Percentiles rank a stretch among this genome's conserved stretches.
These are phyloP conservation scores for Calonectris borealis DNA, from an alignment of 2,113 vertebrate species.

Conservation along the genomic window DNA sequence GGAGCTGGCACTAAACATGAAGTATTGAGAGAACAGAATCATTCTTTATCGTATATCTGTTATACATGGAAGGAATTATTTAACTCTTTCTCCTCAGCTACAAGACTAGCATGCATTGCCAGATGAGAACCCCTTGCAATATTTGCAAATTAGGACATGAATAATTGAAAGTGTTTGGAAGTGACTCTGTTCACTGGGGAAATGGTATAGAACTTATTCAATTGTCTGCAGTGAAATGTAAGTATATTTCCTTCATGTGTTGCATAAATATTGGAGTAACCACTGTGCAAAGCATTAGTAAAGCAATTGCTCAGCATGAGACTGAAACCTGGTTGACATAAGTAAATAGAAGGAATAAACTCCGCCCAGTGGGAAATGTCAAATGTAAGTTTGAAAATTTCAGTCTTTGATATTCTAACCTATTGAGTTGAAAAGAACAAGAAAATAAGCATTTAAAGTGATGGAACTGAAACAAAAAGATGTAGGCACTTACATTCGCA, in stretches of 20 bases:
- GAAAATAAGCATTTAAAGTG: not conserved
- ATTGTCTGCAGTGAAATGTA: slow-evolving; percentile 27
- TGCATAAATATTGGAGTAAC: slow-evolving; percentile 60
- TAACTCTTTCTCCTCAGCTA: not conserved
- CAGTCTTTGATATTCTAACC: not conserved
- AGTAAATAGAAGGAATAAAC: slow-evolving; percentile 12
- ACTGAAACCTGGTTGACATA: not conserved
- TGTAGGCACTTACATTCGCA: not conserved
- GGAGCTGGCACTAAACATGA: not conserved
- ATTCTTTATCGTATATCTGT: not conserved
- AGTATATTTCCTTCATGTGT: slow-evolving; percentile 31
- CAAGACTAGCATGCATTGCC: not conserved
- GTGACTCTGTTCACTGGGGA: not conserved
- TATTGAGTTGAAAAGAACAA: not conserved
- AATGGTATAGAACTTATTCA: slow-evolving; percentile 53
- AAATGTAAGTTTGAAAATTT: not conserved
- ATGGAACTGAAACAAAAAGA: not conserved
- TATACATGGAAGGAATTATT: not conserved
- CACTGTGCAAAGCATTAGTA: slow-evolving; percentile 22
- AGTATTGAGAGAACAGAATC: not conserved
- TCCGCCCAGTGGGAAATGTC: not conserved
- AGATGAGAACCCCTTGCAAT: slow-evolving; percentile 19
- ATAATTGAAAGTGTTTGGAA: slow-evolving; percentile 54
- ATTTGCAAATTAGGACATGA: slow-evolving; percentile 45
- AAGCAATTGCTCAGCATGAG: not conserved